phyloP scores from a whole-genome alignment of 1,140 invertebrate genomes.

The Homarus americanus region DNA sequence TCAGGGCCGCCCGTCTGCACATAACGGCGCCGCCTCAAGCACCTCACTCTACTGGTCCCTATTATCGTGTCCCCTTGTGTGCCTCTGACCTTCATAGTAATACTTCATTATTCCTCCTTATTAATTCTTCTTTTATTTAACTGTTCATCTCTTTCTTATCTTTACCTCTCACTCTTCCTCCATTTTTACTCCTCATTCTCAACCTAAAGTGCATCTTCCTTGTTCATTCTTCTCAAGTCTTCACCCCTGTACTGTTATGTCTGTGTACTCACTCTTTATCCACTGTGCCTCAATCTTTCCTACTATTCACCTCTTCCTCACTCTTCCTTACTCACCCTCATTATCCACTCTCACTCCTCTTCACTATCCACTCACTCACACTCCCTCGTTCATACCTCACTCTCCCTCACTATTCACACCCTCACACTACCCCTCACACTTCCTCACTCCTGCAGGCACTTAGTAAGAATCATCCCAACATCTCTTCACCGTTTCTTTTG shows the following conservation, averaged over 20 bases:
- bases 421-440: too few species aligned
- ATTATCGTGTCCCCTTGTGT: background rate
- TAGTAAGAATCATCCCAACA: too few species aligned
- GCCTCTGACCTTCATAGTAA: background rate
- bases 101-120: background rate
- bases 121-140: background rate
- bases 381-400: too few species aligned
- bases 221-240: background rate
- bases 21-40: background rate
- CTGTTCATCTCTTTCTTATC: background rate
- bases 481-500: too few species aligned
- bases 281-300: too few species aligned
- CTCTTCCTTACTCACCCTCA: background rate
- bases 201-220: background rate
- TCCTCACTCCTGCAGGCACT: too few species aligned
- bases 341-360: background rate
- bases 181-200: background rate
- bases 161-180: background rate
- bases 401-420: too few species aligned
- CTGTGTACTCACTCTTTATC: too few species aligned
- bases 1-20: conserved; percentile 9
- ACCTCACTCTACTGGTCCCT: background rate
- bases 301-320: background rate
- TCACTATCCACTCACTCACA: background rate
- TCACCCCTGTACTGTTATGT: background rate